phyloP scores from a whole-genome alignment of 2,888 invertebrate species.

The Microctonus hyperodae region DNA sequence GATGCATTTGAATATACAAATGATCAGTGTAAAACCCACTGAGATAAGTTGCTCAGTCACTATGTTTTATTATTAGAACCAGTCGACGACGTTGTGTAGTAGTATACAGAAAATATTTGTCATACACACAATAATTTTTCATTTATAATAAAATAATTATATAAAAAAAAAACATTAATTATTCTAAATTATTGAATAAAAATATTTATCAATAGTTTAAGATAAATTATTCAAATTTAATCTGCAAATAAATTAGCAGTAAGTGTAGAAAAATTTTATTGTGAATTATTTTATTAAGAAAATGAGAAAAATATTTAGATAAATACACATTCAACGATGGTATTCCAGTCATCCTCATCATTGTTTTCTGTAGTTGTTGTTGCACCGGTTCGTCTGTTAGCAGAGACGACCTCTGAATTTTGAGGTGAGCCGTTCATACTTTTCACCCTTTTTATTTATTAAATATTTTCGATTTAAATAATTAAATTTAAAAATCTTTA shows the following conservation, averaged over 20 bases:
- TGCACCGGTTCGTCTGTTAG: slow-evolving; percentile 44
- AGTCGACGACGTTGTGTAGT: neutral
- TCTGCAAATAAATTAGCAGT: too few relatives aligned
- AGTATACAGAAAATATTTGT: neutral
- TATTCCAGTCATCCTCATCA: slow-evolving; percentile 62
- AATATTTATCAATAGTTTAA: too few relatives aligned
- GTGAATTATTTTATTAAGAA: neutral
- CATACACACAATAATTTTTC: neutral
- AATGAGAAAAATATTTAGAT: neutral
- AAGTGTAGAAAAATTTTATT: neutral
- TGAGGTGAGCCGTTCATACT: slow-evolving; percentile 60
- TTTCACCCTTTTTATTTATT: too few relatives aligned
- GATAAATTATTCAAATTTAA: too few relatives aligned
- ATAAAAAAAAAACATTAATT: neutral
- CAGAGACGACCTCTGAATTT: slow-evolving; percentile 48
- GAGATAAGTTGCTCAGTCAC: neutral
- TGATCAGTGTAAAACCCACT: neutral
- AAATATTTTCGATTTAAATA: neutral
- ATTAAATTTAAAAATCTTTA: neutral
- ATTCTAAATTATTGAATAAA: too few relatives aligned
- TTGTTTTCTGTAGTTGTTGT: slow-evolving; percentile 54
- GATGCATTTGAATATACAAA: neutral
- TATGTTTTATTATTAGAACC: slow-evolving; percentile 21
- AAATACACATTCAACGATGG: slow-evolving; percentile 61
- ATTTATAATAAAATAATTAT: neutral